These are phyloP conservation scores for Chelonoidis abingdonii DNA, from an alignment of 2,113 vertebrate genomes.

Conservation along the genomic window DNA sequence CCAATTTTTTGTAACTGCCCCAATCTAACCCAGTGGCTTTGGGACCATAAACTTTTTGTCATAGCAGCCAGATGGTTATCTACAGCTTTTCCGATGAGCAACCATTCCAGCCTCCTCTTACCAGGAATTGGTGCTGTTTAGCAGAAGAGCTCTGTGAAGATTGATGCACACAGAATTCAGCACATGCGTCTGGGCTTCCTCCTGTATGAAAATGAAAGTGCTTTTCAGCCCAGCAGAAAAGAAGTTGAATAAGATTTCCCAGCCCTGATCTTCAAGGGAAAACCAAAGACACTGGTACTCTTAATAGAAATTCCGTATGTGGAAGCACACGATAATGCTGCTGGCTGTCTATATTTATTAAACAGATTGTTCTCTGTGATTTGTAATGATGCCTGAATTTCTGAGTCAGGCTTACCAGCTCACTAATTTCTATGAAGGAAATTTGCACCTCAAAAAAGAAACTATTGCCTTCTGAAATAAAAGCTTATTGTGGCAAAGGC, in stretches of 20 bases:
- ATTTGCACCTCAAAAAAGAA: neutral
- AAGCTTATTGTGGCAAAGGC: neutral
- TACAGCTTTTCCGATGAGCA: neutral
- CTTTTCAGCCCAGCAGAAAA: neutral
- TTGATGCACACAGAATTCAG: neutral
- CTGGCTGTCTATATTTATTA: neutral
- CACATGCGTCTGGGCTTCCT: neutral
- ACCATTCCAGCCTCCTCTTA: neutral
- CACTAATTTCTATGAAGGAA: neutral
- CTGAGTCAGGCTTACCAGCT: neutral
- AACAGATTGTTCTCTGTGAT: neutral
- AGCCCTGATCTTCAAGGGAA: neutral
- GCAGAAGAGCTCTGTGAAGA: neutral
- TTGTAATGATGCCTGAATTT: neutral
- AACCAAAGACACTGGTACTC: neutral
- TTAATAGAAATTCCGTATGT: neutral
- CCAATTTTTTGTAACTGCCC: neutral
- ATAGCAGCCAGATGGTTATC: neutral
- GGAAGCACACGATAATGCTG: neutral
- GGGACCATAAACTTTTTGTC: neutral
- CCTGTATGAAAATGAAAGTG: neutral
- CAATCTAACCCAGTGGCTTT: neutral
- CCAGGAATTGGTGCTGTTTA: neutral
- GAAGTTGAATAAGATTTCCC: neutral
- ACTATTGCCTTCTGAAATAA: neutral